phyloP scores from a whole-genome alignment of 2,113 vertebrate species.

The Macroglossus sobrinus region DNA sequence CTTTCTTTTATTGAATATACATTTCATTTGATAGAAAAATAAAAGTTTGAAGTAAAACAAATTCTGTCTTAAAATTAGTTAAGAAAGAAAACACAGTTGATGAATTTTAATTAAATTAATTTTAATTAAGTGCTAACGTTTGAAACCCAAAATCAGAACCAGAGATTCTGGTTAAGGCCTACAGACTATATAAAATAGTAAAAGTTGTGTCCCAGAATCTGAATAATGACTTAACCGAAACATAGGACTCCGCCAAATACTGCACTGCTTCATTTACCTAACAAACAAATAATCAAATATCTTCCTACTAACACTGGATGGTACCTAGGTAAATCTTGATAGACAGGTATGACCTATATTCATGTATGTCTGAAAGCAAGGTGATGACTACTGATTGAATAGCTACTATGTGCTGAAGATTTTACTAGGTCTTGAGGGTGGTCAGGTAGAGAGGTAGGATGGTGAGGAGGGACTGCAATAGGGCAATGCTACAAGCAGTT shows the following conservation, averaged over 20 bases:
- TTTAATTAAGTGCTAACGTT: background rate
- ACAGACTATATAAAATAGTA: background rate
- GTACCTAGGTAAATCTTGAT: background rate
- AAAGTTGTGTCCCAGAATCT: background rate
- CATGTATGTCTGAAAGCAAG: background rate
- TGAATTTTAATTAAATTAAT: background rate
- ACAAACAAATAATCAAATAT: background rate
- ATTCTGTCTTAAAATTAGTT: slow-evolving; percentile 6
- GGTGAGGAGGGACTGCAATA: background rate
- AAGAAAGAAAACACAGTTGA: background rate
- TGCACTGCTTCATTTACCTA: background rate
- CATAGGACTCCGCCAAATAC: background rate
- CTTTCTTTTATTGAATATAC: background rate
- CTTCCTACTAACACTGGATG: background rate
- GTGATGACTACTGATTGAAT: background rate
- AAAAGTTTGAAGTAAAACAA: background rate
- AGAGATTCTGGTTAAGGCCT: background rate
- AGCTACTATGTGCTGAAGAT: background rate
- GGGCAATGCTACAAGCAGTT: too few species aligned
- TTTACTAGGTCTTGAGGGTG: background rate
- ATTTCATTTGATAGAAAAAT: slow-evolving; percentile 10
- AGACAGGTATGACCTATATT: background rate
- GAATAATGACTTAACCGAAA: background rate
- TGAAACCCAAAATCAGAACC: background rate
- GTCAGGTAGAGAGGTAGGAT: background rate